Evolutionary conservation across 2,888 invertebrate species (phyloP).

Genomic region (Ophion ventricosus): DNA sequence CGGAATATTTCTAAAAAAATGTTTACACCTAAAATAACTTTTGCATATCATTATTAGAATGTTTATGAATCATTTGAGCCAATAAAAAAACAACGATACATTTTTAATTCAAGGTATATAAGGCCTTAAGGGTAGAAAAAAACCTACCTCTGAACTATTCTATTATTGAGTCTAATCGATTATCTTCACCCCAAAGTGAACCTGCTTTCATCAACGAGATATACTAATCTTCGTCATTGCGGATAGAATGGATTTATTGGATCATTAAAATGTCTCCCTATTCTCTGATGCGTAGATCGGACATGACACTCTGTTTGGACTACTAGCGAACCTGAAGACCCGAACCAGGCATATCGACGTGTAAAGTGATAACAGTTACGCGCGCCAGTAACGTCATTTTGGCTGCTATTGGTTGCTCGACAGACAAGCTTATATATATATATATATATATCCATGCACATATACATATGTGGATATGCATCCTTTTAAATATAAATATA

Average conservation of each 20-base stretch:
- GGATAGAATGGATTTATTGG: background rate
- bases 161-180: background rate
- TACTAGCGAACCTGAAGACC: background rate
- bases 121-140: too few relatives aligned
- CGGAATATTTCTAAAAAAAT: too few relatives aligned
- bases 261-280: background rate
- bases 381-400: background rate
- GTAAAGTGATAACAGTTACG: background rate
- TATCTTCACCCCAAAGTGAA: background rate
- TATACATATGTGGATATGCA: background rate
- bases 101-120: too few relatives aligned
- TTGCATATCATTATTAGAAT: too few relatives aligned
- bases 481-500: slow-evolving; percentile 19
- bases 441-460: too few relatives aligned
- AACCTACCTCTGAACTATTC: too few relatives aligned
- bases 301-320: background rate
- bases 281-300: background rate
- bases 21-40: too few relatives aligned
- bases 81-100: too few relatives aligned
- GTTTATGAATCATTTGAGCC: too few relatives aligned
- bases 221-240: background rate
- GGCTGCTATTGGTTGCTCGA: background rate
- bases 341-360: background rate
- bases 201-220: background rate
- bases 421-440: too few relatives aligned